phyloP scores from a whole-genome alignment of 2,888 invertebrate species.

The Lasioglossum villosulum region DNA sequence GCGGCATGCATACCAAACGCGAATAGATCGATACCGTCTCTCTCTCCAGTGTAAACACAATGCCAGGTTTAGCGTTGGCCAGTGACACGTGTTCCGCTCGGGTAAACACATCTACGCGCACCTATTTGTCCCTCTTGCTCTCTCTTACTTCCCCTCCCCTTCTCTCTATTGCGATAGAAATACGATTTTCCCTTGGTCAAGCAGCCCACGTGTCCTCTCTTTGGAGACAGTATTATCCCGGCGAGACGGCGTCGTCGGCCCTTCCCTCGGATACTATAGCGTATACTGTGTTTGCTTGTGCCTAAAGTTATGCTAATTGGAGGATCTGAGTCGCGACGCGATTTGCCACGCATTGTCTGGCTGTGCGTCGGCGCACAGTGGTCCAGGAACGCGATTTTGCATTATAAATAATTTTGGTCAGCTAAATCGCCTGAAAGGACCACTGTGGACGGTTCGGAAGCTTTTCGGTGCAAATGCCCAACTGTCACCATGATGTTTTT shows the following conservation, averaged over 20 bases:
- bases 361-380: neutral
- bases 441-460: too few relatives aligned
- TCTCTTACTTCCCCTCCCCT: neutral
- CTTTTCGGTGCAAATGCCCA: too few relatives aligned
- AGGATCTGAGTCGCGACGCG: neutral
- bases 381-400: too few relatives aligned
- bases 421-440: too few relatives aligned
- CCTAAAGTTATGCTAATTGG: conserved; percentile 24
- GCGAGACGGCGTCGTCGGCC: neutral
- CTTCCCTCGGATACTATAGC: neutral
- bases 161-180: conserved; percentile 35
- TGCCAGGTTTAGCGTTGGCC: conserved; percentile 45
- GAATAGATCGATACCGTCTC: conserved; percentile 43
- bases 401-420: too few relatives aligned
- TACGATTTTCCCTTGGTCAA: conserved; percentile 44
- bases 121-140: neutral
- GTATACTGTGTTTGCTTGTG: neutral
- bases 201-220: conserved; percentile 29
- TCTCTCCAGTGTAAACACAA: conserved; percentile 45
- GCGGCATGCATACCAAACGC: conserved; percentile 41
- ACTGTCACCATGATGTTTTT: too few relatives aligned
- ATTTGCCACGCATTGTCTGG: conserved; percentile 11
- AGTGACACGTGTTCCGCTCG: conserved; percentile 61
- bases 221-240: conserved; percentile 22
- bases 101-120: conserved; percentile 53